Conservation (phyloP, 2,797 vertebrate genomes). For the Triplophysa bombifrons region DNA sequence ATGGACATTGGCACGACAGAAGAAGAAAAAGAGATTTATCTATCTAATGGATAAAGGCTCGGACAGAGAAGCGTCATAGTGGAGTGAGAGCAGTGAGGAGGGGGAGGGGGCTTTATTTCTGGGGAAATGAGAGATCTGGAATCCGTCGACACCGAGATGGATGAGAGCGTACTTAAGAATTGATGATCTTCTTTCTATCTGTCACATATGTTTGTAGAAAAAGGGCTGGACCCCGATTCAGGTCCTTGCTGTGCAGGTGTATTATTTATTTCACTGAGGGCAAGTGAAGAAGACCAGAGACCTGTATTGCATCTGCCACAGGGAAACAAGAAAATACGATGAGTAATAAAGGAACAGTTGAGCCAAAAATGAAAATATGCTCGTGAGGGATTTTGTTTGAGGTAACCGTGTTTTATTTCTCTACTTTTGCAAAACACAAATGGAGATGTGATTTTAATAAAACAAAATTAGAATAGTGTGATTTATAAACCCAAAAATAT, state of each 20-base stretch:
- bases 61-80: conserved; percentile 55
- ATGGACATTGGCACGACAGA: conserved; percentile 60
- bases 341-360: background rate
- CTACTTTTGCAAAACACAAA: background rate
- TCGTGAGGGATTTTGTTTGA: background rate
- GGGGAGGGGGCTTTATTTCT: conserved; percentile 54
- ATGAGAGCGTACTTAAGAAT: conserved; percentile 59
- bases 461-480: background rate
- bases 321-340: conserved; percentile 25
- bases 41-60: conserved; percentile 63
- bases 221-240: conserved; percentile 41
- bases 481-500: too few relatives aligned
- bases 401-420: background rate
- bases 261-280: conserved; percentile 19
- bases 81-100: conserved; percentile 48
- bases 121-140: conserved; percentile 64
- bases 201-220: conserved; percentile 54
- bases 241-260: conserved; percentile 30
- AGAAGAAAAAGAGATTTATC: conserved; percentile 64
- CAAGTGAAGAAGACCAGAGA: background rate
- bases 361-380: background rate
- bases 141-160: conserved; percentile 58
- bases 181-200: conserved; percentile 58
- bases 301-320: conserved; percentile 21
- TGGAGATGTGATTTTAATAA: background rate